Evolutionary conservation across 2,797 vertebrate species (phyloP), one percentile per base, ranked within the genome.

Genomic region (Vespertilio murinus): DNA sequence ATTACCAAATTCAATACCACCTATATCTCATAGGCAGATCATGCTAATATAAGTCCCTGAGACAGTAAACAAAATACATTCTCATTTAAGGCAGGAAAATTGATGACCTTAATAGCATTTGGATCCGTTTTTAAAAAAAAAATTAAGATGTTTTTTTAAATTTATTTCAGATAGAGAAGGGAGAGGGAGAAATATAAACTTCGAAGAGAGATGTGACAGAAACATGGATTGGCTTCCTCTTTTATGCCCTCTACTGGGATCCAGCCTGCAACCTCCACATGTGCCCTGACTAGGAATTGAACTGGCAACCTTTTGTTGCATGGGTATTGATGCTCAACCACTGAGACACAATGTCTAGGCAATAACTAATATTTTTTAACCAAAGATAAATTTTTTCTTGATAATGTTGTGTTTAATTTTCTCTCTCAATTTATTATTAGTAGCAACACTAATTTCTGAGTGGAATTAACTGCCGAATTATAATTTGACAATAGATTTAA

Each of bases 11-110:
- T 65, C 10, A 91, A 38, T 0, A 11, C 1, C 2, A 73, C 8
- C 16, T 82, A 2, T 49, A 30, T 82, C 1, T 49, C n/a, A 38
- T 45, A 67, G 23, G 30, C n/a, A 49, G 4, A 42, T 52, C 13
- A 67, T 54, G 1, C 1, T 59, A 69, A 70, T 56, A 23, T 47
- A 78, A 71, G 0, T 65, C 3, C 5, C 17, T 47, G 25, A 78
- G n/a, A 88, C 6, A 67, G 42, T 61, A 90, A 89, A 70, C 49
- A 90, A 86, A 85, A 30, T 0, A 52, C 7, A 83, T 49, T 65
- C 54, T 87, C 30, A 91, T 88, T 35, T 52, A 93, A 84, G 12
- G 5, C 11, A 77, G 18, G 13, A 81, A 92, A 95, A 93, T 6
- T 38, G 13, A 94, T 70, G 8, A 69, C 9, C 2, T 93, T 83